These are phyloP conservation scores for Drosophila atripex DNA, from an alignment of 2,888 invertebrate species.

Conservation along the genomic window DNA sequence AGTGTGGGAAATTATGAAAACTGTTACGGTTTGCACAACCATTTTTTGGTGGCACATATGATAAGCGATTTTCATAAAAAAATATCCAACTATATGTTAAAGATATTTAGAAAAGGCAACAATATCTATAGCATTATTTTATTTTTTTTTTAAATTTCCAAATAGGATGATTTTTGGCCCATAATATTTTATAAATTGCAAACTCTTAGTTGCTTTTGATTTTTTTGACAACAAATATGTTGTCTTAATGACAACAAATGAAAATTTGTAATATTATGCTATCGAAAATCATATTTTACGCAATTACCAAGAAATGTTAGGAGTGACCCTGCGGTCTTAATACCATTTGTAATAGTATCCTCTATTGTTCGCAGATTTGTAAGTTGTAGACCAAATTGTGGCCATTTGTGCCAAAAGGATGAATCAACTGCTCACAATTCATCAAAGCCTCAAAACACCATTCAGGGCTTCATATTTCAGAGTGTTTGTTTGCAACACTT, in stretches of 20 bases:
- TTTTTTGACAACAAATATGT: too few relatives aligned
- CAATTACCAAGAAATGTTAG: too few relatives aligned
- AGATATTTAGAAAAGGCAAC: too few relatives aligned
- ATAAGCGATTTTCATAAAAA: neutral
- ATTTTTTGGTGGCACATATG: neutral
- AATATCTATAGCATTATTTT: too few relatives aligned
- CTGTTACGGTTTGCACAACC: neutral
- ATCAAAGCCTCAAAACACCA: slow-evolving; percentile 35
- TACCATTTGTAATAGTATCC: slow-evolving; percentile 63
- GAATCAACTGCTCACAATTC: slow-evolving; percentile 12
- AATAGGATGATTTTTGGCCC: too few relatives aligned
- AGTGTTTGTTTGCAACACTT: slow-evolving; percentile 35
- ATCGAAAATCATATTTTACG: neutral
- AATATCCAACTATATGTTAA: neutral
- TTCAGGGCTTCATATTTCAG: slow-evolving; percentile 41
- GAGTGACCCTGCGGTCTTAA: slow-evolving; percentile 33
- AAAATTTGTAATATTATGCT: neutral
- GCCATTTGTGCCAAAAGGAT: slow-evolving; percentile 72
- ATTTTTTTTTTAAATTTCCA: too few relatives aligned
- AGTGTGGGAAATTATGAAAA: slow-evolving; percentile 30
- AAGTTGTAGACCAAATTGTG: slow-evolving; percentile 53
- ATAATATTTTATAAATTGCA: too few relatives aligned
- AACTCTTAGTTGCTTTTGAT: too few relatives aligned
- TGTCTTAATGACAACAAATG: too few relatives aligned
- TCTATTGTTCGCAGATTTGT: neutral